Evolutionary conservation across 2,888 invertebrate species (phyloP), one percentile per base, ranked within the genome.

Genomic region (Apamea crenata): DNA sequence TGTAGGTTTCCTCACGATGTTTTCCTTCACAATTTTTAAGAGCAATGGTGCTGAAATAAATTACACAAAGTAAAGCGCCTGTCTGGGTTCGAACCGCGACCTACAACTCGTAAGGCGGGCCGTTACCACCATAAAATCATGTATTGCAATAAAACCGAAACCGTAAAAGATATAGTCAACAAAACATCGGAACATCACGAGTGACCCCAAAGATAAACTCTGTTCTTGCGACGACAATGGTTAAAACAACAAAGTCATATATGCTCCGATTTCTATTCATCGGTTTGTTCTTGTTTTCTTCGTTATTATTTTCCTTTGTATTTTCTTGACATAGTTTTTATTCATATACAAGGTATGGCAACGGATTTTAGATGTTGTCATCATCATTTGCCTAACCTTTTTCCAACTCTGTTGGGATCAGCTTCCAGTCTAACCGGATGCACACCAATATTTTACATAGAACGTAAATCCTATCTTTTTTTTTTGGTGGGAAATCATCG

Each of bases 211-310:
- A 61, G 40, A 53, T 67, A 53, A 47, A 53, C 59, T 25, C 18
- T 72, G 25, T 68, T 76, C 70, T 80, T 83, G 70, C 21, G 56
- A 73, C 25, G 68, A 36, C 56, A 67, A 69, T 63, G 53, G 36
- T 50, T 83, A 80, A 56, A 76, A 83, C 75, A 83, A 83, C 80
- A 83, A 82, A 78, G 65, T 56, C 70, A 53, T 72, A 72, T 47
- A 69, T 50, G 74, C 66, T 25, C 61, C 36, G 81, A 74, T 81
- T 80, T 83, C 71, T 71, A 71, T 82, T 74, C 56, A 78, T 71
- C 63, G 73, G 63, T 56, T 74, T 74, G 70, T 12, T 63, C 74
- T 59, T n/a, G 50, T 56, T 83, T 82, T 53, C 63, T 56, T 61
- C 1, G 59, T 74, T 83, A 68, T 73, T 71, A 63, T 68, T 74